Evolutionary conservation across 1,140 invertebrate genomes (phyloP).

Genomic region (Bombus vancouverensis): DNA sequence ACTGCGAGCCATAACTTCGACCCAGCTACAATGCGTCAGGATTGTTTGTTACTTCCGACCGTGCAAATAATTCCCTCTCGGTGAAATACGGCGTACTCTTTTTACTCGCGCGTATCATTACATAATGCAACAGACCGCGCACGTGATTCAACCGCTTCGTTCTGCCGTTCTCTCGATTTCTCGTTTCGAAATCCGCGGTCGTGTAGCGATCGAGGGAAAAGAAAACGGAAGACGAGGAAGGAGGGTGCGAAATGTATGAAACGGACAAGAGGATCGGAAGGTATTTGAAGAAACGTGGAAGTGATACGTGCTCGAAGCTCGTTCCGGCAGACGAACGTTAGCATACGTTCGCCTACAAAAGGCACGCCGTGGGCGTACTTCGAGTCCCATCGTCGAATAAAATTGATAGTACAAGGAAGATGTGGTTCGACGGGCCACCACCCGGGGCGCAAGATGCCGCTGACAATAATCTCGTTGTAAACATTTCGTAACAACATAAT

Average conservation of each 20-base stretch:
- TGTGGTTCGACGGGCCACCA: conserved; percentile 60
- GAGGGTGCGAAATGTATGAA: no score
- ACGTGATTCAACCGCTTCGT: neutral
- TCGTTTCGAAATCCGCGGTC: neutral
- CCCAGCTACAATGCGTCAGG: neutral
- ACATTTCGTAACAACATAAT: conserved; percentile 83
- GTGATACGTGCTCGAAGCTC: conserved; percentile 34
- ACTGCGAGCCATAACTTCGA: conserved; percentile 42
- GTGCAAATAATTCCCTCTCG: conserved; percentile 44
- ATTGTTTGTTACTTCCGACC: conserved; percentile 39
- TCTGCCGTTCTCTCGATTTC: neutral
- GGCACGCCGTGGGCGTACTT: conserved; percentile 58
- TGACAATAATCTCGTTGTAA: conserved; percentile 83
- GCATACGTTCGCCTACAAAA: conserved; percentile 61
- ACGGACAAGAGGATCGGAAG: neutral
- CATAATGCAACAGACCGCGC: conserved; percentile 2
- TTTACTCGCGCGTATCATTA: conserved; percentile 18
- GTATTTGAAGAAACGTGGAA: neutral
- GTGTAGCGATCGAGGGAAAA: neutral
- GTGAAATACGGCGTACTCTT: conserved; percentile 37
- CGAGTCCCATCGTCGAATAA: conserved; percentile 71
- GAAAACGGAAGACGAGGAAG: no score
- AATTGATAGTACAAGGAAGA: conserved; percentile 78
- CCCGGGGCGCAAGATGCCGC: conserved; percentile 80
- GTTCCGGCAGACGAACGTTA: conserved; percentile 16